Evolutionary conservation across 2,888 invertebrate species (phyloP), one percentile per base, ranked within the genome.

Genomic region (Meteorus colon): DNA sequence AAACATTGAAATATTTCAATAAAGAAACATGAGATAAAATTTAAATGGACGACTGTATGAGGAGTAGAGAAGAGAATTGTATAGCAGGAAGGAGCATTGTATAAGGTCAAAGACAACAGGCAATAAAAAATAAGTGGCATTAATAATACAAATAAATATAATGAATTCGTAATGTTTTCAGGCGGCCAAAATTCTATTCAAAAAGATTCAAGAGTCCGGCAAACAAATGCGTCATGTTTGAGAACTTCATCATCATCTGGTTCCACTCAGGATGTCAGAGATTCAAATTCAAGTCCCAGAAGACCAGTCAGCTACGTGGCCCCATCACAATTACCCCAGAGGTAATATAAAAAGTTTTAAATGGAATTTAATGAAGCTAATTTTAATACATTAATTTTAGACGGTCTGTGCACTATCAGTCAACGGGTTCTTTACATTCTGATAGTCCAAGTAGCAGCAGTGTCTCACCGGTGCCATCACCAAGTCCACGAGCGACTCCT

Each of bases 381-480:
- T 55, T 14, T 12, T 27, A 68, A 45, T 74, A 12, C 45, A 37
- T 51, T 1, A 24, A 27, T 79, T 71, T 77, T 91, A 94, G 95
- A 88, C 93, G 95, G 84, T 94, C 94, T 31, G 93, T 95, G 14
- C 95, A 95, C 88, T 95, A 96, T 90, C 96, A 96, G 87, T 96
- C 96, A 1, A 95, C 95, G 67, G 95, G 95, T 24, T 95, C 95
- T 2, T 91, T 95, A 68, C 96, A 96, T 90, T 96, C 96, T 69
- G 95, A 95, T 89, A 94, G 95, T 76, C 95, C 95, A 8, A 96
- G 95, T 84, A 95, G 95, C 8, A 95, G 94, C 84, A 95, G 95
- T 70, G 93, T 95, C 75, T 96, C 96, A n/a, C 96, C 96, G 10
- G 94, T 95, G 79, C 95, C 96, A 24, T 94, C 94, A 0, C 94